phyloP scores from a whole-genome alignment of 2,113 vertebrate genomes.

The Choloepus hoffmanni region DNA sequence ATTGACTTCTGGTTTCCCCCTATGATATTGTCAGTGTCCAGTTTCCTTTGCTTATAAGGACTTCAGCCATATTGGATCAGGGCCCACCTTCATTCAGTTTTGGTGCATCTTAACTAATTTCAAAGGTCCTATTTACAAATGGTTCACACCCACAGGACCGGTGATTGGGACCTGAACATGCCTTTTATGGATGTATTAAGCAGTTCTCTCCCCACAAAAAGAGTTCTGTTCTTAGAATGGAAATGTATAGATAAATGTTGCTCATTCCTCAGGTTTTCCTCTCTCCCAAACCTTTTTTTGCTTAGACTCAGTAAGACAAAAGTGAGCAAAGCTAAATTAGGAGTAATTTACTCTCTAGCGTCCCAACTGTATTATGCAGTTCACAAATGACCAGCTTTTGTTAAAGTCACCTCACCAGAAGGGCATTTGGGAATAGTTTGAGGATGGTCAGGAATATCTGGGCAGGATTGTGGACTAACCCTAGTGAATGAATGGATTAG shows the following conservation, averaged over 20 bases:
- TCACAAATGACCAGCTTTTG: not conserved
- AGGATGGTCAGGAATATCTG: not conserved
- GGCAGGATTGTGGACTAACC: not conserved
- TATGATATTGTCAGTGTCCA: no score
- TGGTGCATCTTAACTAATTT: no score
- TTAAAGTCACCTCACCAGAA: not conserved
- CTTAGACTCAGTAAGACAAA: constrained; percentile 17
- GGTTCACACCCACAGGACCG: no score
- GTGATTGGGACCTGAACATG: no score
- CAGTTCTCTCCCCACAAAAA: not conserved
- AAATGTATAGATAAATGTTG: not conserved
- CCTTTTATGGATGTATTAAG: not conserved
- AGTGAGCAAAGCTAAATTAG: not conserved
- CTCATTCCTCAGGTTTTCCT: not conserved
- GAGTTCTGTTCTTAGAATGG: not conserved
- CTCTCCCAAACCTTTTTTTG: not conserved
- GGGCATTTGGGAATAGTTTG: not conserved
- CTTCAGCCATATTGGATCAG: no score
- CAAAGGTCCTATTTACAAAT: no score
- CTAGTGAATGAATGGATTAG: not conserved
- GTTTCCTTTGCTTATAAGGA: no score
- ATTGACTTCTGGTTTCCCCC: no score
- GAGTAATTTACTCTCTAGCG: not conserved
- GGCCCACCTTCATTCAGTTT: no score
- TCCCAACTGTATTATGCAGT: not conserved